Evolutionary conservation across 2,113 vertebrate species (phyloP).

Genomic region (Rhinogobius similis): DNA sequence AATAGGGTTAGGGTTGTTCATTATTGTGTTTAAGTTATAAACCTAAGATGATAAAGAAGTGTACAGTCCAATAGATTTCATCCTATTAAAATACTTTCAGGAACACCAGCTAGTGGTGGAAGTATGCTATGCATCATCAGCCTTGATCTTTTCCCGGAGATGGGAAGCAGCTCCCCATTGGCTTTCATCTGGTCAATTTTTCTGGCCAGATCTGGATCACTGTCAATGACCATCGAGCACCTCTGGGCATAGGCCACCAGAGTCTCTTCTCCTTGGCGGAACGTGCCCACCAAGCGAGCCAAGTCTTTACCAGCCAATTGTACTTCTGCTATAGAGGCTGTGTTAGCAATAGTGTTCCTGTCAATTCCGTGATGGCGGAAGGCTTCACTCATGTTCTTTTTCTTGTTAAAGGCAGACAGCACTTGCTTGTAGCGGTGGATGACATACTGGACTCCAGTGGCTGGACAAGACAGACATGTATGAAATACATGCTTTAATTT

Average conservation of each 20-base stretch:
- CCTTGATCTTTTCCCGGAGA: constrained; percentile 65
- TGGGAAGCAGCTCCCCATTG: constrained; percentile 71
- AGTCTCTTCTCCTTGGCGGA: constrained; percentile 73
- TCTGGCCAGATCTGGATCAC: constrained; percentile 60
- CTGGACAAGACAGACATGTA: constrained; percentile 30
- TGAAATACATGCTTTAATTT: neutral
- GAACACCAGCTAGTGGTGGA: constrained; percentile 44
- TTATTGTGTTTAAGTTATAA: neutral
- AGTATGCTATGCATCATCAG: constrained; percentile 48
- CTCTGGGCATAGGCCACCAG: constrained; percentile 74
- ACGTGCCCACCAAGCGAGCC: constrained; percentile 63
- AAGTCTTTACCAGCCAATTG: constrained; percentile 70
- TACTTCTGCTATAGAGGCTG: constrained; percentile 74
- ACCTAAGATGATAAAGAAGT: neutral
- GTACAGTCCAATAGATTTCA: constrained; percentile 23
- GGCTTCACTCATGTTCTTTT: constrained; percentile 76
- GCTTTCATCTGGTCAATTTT: constrained; percentile 76
- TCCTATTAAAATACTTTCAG: constrained; percentile 62
- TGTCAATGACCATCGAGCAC: constrained; percentile 70
- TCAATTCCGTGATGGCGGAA: constrained; percentile 74
- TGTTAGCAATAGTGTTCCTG: constrained; percentile 78
- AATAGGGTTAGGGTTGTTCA: neutral
- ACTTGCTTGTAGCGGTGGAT: constrained; percentile 79
- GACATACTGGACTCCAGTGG: constrained; percentile 74
- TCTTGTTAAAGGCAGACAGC: constrained; percentile 74